phyloP scores from a whole-genome alignment of 2,113 vertebrate genomes.

The Hemiscyllium ocellatum region DNA sequence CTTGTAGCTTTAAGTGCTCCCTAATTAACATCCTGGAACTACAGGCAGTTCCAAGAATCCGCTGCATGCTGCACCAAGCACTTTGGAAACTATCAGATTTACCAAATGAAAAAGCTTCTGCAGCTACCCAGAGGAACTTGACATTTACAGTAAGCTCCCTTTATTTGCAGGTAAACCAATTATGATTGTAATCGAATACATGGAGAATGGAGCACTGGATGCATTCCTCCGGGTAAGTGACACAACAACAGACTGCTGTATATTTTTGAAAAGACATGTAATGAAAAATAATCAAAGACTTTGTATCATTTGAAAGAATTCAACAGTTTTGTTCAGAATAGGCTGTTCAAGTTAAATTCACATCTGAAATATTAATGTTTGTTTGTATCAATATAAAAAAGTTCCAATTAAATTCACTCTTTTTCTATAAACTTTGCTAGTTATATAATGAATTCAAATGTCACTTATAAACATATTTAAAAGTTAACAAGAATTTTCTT shows the following conservation, averaged over 20 bases:
- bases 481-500: neutral
- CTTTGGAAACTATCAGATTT: neutral
- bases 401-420: neutral
- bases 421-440: neutral
- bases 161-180: conserved; percentile 80
- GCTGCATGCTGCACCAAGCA: neutral
- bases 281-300: neutral
- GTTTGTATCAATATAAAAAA: neutral
- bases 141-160: conserved; percentile 26
- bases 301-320: conserved; percentile 2
- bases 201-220: conserved; percentile 96
- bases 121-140: neutral
- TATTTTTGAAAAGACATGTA: neutral
- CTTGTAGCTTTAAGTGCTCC: neutral
- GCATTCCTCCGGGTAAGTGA: conserved; percentile 89
- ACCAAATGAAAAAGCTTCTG: conserved; percentile 20
- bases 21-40: conserved; percentile 27
- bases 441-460: neutral
- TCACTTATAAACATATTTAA: neutral
- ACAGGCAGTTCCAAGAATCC: neutral
- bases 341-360: neutral
- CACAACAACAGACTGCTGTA: conserved; percentile 5
- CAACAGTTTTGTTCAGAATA: neutral
- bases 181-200: conserved; percentile 98
- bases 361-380: neutral